Base-by-base conservation (phyloP, 2,888 invertebrate genomes). In the Epirrita christyi region DNA sequence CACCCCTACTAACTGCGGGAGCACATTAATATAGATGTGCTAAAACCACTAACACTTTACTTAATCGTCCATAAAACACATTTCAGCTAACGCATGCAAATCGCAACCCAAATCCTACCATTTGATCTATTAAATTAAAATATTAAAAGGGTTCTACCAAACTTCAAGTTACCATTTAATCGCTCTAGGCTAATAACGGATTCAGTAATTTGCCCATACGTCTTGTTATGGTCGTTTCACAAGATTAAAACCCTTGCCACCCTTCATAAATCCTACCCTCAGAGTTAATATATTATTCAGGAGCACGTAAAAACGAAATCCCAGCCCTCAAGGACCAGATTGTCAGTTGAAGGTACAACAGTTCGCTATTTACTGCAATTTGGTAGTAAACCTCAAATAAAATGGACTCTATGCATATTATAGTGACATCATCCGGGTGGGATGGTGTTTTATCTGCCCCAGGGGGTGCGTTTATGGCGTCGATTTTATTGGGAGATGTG, bases 171-270 rank as follows among this genome's bases (percentile, higher is more conserved):
- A 76, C 83, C 80, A 86, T 89, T 85, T 87, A 90, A 88, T 86
- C 81, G 81, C 72, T 83, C 75, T 78, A 79, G 73, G 74, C 85
- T 86, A 78, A 86, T 88, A 88, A 85, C 83, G 78, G 76, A 90
- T 89, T 88, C 88, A 83, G 88, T 88, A 88, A 91, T 92, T 92
- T 86, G 81, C 77, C 85, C 87, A 89, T 88, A 85, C 83, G 83
- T 91, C 89, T 90, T 88, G 86, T 89, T 90, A 90, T 88, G 87
- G 89, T 85, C 86, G 85, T 87, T 86, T 75, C 76, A 71, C 76
- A 76, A 88, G 90, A 91, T 91, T 90, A 91, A 92, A 91, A 85
- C 86, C 86, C 81, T 72, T 68, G 80, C 84, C 82, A 82, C 87
- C 90, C 90, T 85, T 88, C 88, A 87, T 91, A 90, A 90, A 91